Percentiles rank a stretch among this genome's conserved stretches.
Conservation (phyloP, 2,113 vertebrate species). For the Heterotis niloticus region DNA sequence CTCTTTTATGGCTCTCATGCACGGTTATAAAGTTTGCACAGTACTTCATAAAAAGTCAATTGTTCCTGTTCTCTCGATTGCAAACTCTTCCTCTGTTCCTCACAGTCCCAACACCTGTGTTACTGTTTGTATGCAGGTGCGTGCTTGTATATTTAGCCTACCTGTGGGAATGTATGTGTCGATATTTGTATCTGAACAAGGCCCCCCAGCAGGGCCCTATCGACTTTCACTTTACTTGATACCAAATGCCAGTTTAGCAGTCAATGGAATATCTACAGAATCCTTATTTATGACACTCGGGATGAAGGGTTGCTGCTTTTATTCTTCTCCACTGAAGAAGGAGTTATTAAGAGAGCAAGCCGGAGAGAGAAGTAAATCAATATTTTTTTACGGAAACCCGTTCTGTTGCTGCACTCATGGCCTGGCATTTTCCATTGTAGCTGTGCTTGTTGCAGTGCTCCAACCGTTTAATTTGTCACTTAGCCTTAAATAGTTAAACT, state of each 20-base stretch:
- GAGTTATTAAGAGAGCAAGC: slow-evolving; percentile 22
- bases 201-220: slow-evolving; percentile 46
- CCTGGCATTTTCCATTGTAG: neutral
- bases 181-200: slow-evolving; percentile 23
- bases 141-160: neutral
- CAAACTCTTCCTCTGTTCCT: no score
- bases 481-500: neutral
- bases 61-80: no score
- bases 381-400: slow-evolving; percentile 51
- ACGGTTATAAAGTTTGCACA: no score
- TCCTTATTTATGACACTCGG: slow-evolving; percentile 56
- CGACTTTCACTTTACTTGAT: slow-evolving; percentile 57
- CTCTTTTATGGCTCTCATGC: no score
- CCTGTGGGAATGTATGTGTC: neutral
- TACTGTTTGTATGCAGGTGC: neutral
- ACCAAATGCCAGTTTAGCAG: slow-evolving; percentile 56
- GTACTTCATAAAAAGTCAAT: no score
- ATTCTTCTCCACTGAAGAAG: slow-evolving; percentile 42
- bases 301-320: slow-evolving; percentile 46
- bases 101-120: no score
- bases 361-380: slow-evolving; percentile 45
- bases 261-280: slow-evolving; percentile 53
- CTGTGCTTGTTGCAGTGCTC: slow-evolving; percentile 1
- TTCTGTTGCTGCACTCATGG: slow-evolving; percentile 32
- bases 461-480: slow-evolving; percentile 8